Percentiles rank a stretch among this genome's conserved stretches.
phyloP scores from a whole-genome alignment of 2,113 vertebrate species.

The Saguinus imperator region DNA sequence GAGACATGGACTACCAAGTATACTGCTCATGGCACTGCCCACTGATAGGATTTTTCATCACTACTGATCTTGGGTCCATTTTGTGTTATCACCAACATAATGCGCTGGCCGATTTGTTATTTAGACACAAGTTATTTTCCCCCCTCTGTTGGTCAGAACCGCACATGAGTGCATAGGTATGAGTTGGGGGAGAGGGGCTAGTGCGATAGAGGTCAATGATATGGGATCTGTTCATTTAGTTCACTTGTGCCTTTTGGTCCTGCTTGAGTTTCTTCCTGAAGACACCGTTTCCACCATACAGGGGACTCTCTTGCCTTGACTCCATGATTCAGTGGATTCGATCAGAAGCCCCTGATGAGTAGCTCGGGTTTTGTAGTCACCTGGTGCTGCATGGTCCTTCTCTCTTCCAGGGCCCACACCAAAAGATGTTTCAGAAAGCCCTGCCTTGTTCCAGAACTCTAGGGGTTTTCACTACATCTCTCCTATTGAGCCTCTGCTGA shows the following conservation, averaged over 20 bases:
- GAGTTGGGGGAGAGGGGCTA: neutral
- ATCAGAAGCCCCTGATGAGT: neutral
- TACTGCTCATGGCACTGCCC: neutral
- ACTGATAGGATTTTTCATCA: neutral
- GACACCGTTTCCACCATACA: neutral
- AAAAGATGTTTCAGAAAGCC: neutral
- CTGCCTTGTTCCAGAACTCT: neutral
- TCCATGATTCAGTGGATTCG: neutral
- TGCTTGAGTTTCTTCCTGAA: neutral
- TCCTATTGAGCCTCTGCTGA: neutral
- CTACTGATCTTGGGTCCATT: neutral
- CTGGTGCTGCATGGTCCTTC: neutral
- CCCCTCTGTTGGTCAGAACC: neutral
- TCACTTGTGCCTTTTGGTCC: neutral
- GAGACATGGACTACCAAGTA: neutral
- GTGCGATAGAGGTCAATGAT: neutral
- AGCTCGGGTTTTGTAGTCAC: neutral
- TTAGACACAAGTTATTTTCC: neutral
- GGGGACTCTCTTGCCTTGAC: neutral
- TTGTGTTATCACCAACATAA: neutral
- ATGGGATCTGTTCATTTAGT: neutral
- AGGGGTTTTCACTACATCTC: fast-evolving
- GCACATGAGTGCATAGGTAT: neutral
- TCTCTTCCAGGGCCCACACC: neutral
- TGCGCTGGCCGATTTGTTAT: neutral